Percentiles rank a stretch among this genome's conserved stretches.
phyloP scores from a whole-genome alignment of 2,797 vertebrate species.

The Cryptoprocta ferox region DNA sequence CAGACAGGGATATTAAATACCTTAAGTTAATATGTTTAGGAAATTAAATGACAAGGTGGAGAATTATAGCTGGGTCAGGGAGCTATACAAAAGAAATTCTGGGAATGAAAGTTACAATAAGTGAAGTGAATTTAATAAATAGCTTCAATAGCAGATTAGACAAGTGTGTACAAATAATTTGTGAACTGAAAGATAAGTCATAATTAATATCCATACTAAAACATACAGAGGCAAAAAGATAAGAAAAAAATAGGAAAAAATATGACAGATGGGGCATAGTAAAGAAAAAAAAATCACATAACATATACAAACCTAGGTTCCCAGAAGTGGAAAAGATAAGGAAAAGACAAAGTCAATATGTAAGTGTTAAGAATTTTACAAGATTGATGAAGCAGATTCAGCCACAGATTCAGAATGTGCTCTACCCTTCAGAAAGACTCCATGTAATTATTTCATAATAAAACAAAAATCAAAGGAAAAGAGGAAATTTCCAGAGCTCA shows the following conservation, averaged over 20 bases:
- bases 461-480: background rate
- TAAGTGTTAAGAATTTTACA: background rate
- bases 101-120: background rate
- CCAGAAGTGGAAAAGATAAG: background rate
- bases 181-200: background rate
- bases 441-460: background rate
- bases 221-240: background rate
- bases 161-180: background rate
- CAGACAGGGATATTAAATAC: background rate
- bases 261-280: background rate
- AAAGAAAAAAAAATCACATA: background rate
- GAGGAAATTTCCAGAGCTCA: background rate
- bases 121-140: conserved; percentile 2
- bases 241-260: background rate
- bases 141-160: background rate
- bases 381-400: background rate
- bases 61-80: background rate
- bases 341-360: background rate
- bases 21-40: background rate
- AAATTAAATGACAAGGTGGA: background rate
- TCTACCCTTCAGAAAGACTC: background rate
- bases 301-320: background rate
- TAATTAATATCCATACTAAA: background rate
- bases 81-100: background rate
- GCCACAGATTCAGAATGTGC: background rate